phyloP scores from a whole-genome alignment of 30 jellyfish, hydroid and myxozoan genomes.

The Turritopsis rubra region DNA sequence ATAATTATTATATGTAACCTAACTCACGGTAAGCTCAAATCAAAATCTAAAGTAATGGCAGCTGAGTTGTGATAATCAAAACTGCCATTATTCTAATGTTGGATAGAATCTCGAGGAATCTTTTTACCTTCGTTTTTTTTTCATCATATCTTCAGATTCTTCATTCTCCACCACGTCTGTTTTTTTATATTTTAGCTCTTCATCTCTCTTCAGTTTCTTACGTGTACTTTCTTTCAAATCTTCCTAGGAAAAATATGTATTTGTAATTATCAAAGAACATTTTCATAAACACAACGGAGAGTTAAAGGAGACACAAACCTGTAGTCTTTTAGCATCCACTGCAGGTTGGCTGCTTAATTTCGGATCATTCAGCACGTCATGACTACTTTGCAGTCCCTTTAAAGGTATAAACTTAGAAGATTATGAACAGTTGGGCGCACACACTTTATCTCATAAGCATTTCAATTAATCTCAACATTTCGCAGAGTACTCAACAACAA shows the following conservation, averaged over 20 bases:
- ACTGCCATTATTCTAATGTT: too few relatives aligned
- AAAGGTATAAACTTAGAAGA: neutral
- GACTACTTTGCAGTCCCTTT: constrained; percentile 57
- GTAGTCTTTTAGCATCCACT: constrained; percentile 11
- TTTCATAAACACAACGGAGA: neutral
- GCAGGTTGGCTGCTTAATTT: constrained; percentile 63
- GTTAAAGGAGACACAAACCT: neutral
- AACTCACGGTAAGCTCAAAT: too few relatives aligned
- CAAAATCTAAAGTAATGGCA: too few relatives aligned
- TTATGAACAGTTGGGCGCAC: neutral
- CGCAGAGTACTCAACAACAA: too few relatives aligned
- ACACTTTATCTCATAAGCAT: too few relatives aligned
- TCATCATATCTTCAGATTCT: neutral
- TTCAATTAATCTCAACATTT: too few relatives aligned
- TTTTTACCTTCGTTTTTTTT: constrained; percentile 21
- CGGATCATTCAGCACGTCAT: constrained; percentile 60
- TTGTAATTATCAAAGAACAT: neutral
- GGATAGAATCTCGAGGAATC: too few relatives aligned
- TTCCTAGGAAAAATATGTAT: neutral
- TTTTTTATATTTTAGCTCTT: neutral
- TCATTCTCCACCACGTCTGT: neutral
- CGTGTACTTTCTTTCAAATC: constrained; percentile 17
- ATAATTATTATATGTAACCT: too few relatives aligned
- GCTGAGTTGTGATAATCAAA: too few relatives aligned
- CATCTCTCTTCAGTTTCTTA: constrained; percentile 19